Conservation (phyloP, 2,113 vertebrate genomes). For the Monarcha castaneiventris region DNA sequence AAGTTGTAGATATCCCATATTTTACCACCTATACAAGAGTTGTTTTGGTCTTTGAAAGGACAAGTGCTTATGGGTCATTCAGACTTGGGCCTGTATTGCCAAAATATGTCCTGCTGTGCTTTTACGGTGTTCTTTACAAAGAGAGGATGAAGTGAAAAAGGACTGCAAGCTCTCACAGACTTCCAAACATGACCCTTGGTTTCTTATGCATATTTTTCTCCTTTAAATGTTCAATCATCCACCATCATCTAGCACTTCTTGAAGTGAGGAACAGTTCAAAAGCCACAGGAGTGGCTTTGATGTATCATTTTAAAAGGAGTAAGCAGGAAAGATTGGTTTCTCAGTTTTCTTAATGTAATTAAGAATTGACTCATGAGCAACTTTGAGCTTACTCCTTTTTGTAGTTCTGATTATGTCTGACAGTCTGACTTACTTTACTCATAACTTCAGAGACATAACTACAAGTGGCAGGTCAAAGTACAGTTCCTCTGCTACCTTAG, state of each 20-base stretch:
- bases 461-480: background rate
- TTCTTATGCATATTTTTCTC: background rate
- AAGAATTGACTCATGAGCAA: background rate
- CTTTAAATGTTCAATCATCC: background rate
- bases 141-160: background rate
- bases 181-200: background rate
- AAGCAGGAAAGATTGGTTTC: background rate
- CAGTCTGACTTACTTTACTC: background rate
- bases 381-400: background rate
- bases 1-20: background rate
- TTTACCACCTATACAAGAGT: background rate
- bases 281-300: background rate
- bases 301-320: background rate
- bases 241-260: background rate
- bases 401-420: background rate
- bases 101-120: background rate
- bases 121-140: background rate
- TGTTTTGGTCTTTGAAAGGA: background rate
- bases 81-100: background rate
- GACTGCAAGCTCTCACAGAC: background rate
- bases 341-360: constrained; percentile 9
- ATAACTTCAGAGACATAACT: background rate
- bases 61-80: background rate
- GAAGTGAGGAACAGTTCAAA: background rate
- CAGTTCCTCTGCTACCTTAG: background rate